A percentile compares a stretch with the other conserved stretches of the same genome.
Evolutionary conservation across 2,888 invertebrate species (phyloP).

Genomic region (Tribolium freemani): DNA sequence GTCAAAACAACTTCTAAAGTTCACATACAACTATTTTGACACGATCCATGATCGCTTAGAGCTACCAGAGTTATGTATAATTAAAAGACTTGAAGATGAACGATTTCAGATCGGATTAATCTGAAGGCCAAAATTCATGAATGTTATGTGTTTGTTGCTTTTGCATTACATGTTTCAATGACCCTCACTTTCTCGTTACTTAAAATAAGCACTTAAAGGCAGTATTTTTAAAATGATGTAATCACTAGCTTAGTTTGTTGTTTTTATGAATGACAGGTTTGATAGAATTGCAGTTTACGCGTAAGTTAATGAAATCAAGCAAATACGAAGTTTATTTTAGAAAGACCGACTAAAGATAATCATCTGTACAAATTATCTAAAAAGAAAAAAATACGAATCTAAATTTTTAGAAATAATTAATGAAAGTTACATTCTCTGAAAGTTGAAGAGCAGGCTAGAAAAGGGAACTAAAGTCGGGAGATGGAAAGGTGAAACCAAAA

Average conservation of each 20-base stretch:
- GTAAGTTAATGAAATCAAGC: not conserved
- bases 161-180: not conserved
- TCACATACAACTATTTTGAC: conserved; percentile 10
- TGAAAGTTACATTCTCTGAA: not conserved
- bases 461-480: not conserved
- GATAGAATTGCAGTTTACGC: not conserved
- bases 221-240: not conserved
- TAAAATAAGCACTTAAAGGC: not conserved
- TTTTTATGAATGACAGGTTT: not conserved
- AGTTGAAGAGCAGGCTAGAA: not conserved
- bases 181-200: not conserved
- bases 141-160: not conserved
- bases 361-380: not conserved
- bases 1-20: conserved; percentile 19
- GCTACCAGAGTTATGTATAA: conserved; percentile 13
- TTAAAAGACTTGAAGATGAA: conserved; percentile 14
- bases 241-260: not conserved
- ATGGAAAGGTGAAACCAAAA: not conserved
- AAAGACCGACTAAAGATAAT: not conserved
- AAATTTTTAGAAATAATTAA: not conserved
- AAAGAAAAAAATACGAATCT: not conserved
- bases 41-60: conserved; percentile 15
- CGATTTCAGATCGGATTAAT: not conserved
- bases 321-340: not conserved
- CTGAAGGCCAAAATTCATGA: not conserved